Base-by-base conservation (phyloP, 1,140 invertebrate genomes). In the Brachystomella parvula region DNA sequence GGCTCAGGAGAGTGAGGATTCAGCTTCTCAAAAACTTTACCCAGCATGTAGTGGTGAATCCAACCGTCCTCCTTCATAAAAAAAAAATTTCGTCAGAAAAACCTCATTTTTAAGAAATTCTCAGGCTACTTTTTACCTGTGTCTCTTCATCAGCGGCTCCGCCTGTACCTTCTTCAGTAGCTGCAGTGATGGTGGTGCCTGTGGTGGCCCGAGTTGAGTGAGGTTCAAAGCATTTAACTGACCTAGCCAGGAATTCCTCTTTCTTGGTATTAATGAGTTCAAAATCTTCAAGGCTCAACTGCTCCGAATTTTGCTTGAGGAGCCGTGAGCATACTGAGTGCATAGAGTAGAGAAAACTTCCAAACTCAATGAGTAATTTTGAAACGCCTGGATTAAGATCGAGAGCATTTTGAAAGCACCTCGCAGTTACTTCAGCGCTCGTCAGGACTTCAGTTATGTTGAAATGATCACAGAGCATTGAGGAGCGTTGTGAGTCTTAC, bases 11-110 rank as follows among this genome's bases (percentile, higher is more conserved):
- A 81, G 69, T 86, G 83, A 21, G 64, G 47, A 64, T 86, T 84
- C 65, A 83, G 83, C 75, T 94, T 95, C 76, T 94, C 90, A 0
- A 86, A 82, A 56, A 94, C 87, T 83, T 97, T 96, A 0, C 89
- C 93, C 26, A 95, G 79, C 88, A 96, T 94, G 74, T 95, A 96
- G 75, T 92, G 88, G 74, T 89, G 86, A 17, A 94, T 79, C 94
- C 94, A 97, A 56, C 85, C 79, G 75, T 93, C 90, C 74, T 92
- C 33, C 3, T 62, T 12, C n/a, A n/a, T n/a, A n/a, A n/a, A n/a
- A n/a, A 56, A 9, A 21, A 9, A 9, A 21, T n/a, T 6, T 9
- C 53, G 12, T 9, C 12, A 24, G 26, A 9, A 6, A 6, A 28
- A 15, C 21, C 12, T 56, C 53, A 12, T 56, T 28, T 56, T 56